phyloP scores from a whole-genome alignment of 2,797 vertebrate species.

The Phoxinus dragarum region DNA sequence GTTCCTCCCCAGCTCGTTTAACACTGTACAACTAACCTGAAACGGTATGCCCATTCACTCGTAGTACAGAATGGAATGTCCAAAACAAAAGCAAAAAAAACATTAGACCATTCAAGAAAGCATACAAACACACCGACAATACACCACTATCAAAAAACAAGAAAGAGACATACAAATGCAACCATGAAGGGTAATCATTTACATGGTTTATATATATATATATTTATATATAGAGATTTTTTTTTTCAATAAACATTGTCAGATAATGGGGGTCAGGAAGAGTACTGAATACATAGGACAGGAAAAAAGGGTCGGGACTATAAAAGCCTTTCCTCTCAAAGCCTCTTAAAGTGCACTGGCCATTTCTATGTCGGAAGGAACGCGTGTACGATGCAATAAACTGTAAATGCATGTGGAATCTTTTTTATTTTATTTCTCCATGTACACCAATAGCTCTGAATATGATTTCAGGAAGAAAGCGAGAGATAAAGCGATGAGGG shows the following conservation, averaged over 20 bases:
- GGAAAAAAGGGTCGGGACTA: slow-evolving; percentile 24
- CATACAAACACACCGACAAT: slow-evolving; percentile 65
- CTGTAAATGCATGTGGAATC: slow-evolving; percentile 57
- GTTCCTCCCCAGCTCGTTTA: slow-evolving; percentile 14
- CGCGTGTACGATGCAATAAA: slow-evolving; percentile 35
- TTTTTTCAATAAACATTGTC: slow-evolving; percentile 53
- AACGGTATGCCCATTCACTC: slow-evolving; percentile 42
- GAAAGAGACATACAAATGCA: slow-evolving; percentile 54
- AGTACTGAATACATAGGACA: slow-evolving; percentile 38
- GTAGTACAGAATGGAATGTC: slow-evolving; percentile 67
- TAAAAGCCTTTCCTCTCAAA: slow-evolving; percentile 52
- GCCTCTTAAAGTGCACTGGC: slow-evolving; percentile 63
- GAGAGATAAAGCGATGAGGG: background rate
- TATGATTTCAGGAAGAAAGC: background rate
- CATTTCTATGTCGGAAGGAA: slow-evolving; percentile 59
- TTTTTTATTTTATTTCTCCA: background rate
- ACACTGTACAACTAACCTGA: slow-evolving; percentile 52
- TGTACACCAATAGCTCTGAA: slow-evolving; percentile 37
- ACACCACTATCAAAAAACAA: slow-evolving; percentile 58
- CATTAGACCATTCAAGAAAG: slow-evolving; percentile 59
- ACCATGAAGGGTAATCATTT: slow-evolving; percentile 52
- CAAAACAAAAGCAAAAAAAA: slow-evolving; percentile 51
- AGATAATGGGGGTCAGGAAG: slow-evolving; percentile 45
- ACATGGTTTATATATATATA: slow-evolving; percentile 50
- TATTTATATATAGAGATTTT: slow-evolving; percentile 46